Evolutionary conservation across 23 tunicate genomes (phyloP), one percentile per base, ranked within the genome.

Genomic region (Ascidia mentula): DNA sequence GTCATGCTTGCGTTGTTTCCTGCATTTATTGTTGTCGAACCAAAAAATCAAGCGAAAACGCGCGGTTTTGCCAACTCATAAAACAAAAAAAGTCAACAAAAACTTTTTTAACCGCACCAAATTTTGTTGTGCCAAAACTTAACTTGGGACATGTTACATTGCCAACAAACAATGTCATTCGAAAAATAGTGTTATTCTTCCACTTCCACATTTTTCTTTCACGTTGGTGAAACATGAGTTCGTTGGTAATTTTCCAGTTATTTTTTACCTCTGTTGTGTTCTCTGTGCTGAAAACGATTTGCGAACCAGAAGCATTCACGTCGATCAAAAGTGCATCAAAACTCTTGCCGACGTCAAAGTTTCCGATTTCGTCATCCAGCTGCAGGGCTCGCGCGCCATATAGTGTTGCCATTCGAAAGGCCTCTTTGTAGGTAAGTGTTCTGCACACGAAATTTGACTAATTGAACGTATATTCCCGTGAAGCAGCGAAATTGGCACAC

Each of bases 311-410:
- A 5, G 38, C 59, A 35, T 28, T 26, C 3, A 35, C 45, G 36
- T 80, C 84, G 40, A 73, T 79, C 36, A 80, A 31, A 1, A 80
- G 53, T 1, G 84, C 84, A 18, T 80, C 84, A 22, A 80, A 80
- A n/a, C 4, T 5, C 31, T 80, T 80, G 34, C 84, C 84, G 34
- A 69, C 84, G 6, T 35, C 77, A 35, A 80, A 36, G 22, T 72
- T 60, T 1, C 84, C 84, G 60, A 45, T 69, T 34, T 69, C 45
- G 31, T 80, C 77, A n/a, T 61, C 84, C 2, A 80, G 28, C 33
- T 45, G 28, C 40, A 80, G 84, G 15, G 77, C 77, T 69, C 35
- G 59, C 20, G 84, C 84, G 84, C 84, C 84, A 37, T 80, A 37
- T 69, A 80, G 77, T 36, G 84, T 80, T 7, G 59, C 84, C 45